phyloP scores from a whole-genome alignment of 2,888 invertebrate species.

The Nomada ruficornis region DNA sequence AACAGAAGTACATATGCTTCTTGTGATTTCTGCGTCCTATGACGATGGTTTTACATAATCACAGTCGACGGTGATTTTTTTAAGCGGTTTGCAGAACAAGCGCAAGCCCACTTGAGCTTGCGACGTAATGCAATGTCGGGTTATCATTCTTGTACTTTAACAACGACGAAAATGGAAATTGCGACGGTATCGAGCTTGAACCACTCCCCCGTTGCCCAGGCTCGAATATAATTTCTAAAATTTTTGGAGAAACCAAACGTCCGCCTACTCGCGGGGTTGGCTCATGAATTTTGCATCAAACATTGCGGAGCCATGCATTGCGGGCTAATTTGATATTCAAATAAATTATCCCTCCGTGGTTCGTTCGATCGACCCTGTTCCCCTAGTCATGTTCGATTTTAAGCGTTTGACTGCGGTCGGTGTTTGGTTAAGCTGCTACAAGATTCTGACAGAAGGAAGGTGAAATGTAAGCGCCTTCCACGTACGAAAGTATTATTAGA shows the following conservation, averaged over 20 bases:
- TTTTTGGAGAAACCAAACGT: conserved; percentile 12
- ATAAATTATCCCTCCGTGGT: conserved; percentile 38
- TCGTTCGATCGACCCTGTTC: conserved; percentile 9
- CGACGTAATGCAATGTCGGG: conserved; percentile 4
- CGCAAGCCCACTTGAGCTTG: background rate
- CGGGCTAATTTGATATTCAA: conserved; percentile 35
- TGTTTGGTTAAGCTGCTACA: too few relatives aligned
- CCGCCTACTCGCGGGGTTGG: background rate
- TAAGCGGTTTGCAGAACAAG: conserved; percentile 37
- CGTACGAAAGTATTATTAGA: too few relatives aligned
- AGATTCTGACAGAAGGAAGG: too few relatives aligned
- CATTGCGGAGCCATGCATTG: conserved; percentile 15
- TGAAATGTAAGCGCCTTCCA: too few relatives aligned
- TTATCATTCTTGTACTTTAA: conserved; percentile 2
- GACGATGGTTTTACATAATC: conserved; percentile 48
- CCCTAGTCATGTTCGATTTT: conserved; percentile 4
- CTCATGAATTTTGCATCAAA: conserved; percentile 55
- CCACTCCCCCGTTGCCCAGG: background rate
- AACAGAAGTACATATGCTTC: conserved; percentile 10
- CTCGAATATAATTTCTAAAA: conserved; percentile 46
- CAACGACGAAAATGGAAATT: conserved; percentile 48
- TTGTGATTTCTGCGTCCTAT: conserved; percentile 23
- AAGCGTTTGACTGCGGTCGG: too few relatives aligned
- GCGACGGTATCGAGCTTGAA: conserved; percentile 41
- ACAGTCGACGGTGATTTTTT: conserved; percentile 43